These are phyloP conservation scores for Euglossa dilemma DNA, from an alignment of 1,140 invertebrate species.

Conservation along the genomic window DNA sequence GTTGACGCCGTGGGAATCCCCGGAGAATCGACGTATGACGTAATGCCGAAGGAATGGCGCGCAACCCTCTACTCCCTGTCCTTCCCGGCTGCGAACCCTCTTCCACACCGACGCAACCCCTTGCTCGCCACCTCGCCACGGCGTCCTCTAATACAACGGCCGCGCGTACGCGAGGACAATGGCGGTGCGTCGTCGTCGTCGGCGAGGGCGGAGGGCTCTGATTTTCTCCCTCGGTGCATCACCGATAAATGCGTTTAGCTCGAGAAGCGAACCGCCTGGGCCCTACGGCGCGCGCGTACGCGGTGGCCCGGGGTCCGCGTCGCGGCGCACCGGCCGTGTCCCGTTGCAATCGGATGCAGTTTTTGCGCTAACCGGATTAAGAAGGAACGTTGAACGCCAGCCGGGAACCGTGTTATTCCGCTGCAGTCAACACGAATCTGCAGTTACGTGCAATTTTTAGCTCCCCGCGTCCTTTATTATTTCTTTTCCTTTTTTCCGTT, in stretches of 20 bases:
- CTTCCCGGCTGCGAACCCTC: slow-evolving; percentile 45
- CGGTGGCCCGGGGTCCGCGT: not conserved
- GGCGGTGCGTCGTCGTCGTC: not conserved
- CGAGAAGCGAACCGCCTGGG: slow-evolving; percentile 72
- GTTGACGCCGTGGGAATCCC: slow-evolving; percentile 70
- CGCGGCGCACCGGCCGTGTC: not conserved
- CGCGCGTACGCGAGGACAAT: slow-evolving; percentile 47
- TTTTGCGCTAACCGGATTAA: slow-evolving; percentile 75
- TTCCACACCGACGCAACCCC: slow-evolving; percentile 47
- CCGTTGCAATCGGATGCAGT: slow-evolving; percentile 67
- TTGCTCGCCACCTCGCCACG: slow-evolving; percentile 53
- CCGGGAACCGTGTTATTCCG: slow-evolving; percentile 77
- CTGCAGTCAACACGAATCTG: slow-evolving; percentile 78
- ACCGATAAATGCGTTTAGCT: slow-evolving; percentile 76
- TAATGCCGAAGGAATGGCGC: slow-evolving; percentile 64
- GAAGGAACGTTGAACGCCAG: slow-evolving; percentile 70
- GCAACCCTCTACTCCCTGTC: slow-evolving; percentile 36
- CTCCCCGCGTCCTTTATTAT: not conserved
- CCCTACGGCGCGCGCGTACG: slow-evolving; percentile 17
- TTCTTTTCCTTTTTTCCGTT: not conserved
- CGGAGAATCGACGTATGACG: slow-evolving; percentile 71
- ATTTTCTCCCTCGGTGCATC: slow-evolving; percentile 68
- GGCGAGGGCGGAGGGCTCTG: slow-evolving; percentile 25
- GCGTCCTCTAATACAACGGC: slow-evolving; percentile 38
- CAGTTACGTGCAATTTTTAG: slow-evolving; percentile 71